A percentile compares a stretch with the other conserved stretches of the same genome.
These are phyloP conservation scores for Hipposideros armiger DNA, from an alignment of 2,113 vertebrate genomes.

Conservation along the genomic window DNA sequence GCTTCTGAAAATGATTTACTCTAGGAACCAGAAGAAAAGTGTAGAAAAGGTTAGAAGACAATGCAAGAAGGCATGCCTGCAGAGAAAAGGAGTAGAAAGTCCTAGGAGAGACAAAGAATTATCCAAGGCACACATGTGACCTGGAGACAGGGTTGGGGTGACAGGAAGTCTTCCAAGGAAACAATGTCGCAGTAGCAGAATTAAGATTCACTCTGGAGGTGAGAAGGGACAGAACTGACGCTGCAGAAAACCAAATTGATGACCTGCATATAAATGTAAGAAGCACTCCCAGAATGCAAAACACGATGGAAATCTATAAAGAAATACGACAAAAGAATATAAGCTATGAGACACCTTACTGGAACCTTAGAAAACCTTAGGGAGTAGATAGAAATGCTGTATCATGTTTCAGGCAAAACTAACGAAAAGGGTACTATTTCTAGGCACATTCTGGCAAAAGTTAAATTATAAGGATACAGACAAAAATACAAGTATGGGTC, in stretches of 20 bases:
- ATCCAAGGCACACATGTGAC: background rate
- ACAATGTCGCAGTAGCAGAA: background rate
- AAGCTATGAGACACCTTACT: background rate
- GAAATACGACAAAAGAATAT: background rate
- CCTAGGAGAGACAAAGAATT: background rate
- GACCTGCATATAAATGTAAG: background rate
- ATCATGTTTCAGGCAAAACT: background rate
- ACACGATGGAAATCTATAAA: background rate
- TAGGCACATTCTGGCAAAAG: background rate
- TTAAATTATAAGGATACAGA: background rate
- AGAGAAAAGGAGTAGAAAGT: background rate
- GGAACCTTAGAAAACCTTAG: background rate
- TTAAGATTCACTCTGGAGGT: background rate
- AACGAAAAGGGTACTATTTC: background rate
- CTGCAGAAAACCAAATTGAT: background rate
- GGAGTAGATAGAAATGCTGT: background rate
- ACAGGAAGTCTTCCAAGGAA: background rate
- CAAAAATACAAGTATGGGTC: background rate
- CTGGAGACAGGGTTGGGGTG: background rate
- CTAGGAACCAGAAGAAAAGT: constrained; percentile 3
- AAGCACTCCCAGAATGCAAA: background rate
- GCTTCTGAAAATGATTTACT: background rate
- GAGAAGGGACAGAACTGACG: background rate
- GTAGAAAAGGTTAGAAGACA: background rate
- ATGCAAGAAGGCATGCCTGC: background rate